phyloP scores from a whole-genome alignment of 2,113 vertebrate species.

The human (Homo sapiens) region GRCh38 chr12:56937501-56938000 shows the following conservation, averaged over 20 bases:
- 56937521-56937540: neutral
- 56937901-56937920: neutral
- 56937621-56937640: neutral
- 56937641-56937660: neutral
- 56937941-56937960: neutral
- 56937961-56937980: neutral
- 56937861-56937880: neutral
- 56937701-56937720: fast-evolving
- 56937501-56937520: neutral
- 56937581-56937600: neutral
- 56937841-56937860: neutral
- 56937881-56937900: neutral
- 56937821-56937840: conserved; percentile 78
- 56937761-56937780: conserved; percentile 88
- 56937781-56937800: conserved; percentile 88
- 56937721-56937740: neutral
- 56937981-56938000: neutral
- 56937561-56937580: neutral
- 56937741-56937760: conserved; percentile 79
- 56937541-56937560: neutral
- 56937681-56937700: neutral
- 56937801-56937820: conserved; percentile 87
- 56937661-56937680: no score
- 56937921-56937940: neutral
- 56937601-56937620: neutral